A percentile compares a stretch with the other conserved stretches of the same genome.
phyloP scores from a whole-genome alignment of 2,888 invertebrate genomes.

The Microctonus aethiopoides region DNA sequence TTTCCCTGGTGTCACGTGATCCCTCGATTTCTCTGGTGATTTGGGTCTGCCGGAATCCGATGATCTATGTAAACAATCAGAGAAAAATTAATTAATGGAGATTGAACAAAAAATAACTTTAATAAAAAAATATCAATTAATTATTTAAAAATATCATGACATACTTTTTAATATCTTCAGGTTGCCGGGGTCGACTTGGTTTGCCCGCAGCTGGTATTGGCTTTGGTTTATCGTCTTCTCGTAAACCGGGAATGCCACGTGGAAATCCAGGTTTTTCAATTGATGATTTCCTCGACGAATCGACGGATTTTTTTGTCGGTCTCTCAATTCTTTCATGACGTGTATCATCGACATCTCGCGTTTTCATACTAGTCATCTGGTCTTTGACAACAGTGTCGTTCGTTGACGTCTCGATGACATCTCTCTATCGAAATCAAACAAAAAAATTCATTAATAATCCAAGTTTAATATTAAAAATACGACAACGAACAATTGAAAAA shows the following conservation, averaged over 20 bases:
- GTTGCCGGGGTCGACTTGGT: slow-evolving; percentile 52
- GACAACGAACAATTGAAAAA: neutral
- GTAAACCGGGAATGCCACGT: slow-evolving; percentile 56
- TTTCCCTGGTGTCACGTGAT: slow-evolving; percentile 46
- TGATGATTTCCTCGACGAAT: slow-evolving; percentile 45
- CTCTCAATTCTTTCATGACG: slow-evolving; percentile 49
- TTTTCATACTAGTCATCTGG: slow-evolving; percentile 59
- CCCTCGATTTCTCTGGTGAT: slow-evolving; percentile 54
- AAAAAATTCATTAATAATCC: slow-evolving; percentile 10
- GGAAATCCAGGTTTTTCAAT: slow-evolving; percentile 56
- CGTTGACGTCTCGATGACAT: slow-evolving; percentile 59
- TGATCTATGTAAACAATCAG: slow-evolving; percentile 43
- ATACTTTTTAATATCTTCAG: slow-evolving; percentile 44
- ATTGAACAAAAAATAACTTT: neutral
- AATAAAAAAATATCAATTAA: neutral
- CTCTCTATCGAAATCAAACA: slow-evolving; percentile 50
- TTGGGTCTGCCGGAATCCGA: slow-evolving; percentile 44
- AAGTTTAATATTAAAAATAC: neutral
- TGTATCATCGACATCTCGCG: slow-evolving; percentile 57
- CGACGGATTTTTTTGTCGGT: slow-evolving; percentile 39
- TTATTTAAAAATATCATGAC: neutral
- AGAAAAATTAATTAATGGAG: too few species aligned
- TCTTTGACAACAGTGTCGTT: slow-evolving; percentile 55
- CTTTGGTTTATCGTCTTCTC: slow-evolving; percentile 59
- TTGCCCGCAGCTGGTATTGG: slow-evolving; percentile 57